Base-by-base conservation (phyloP, 2,888 invertebrate genomes). In the Thecocarcelia acutangulata region DNA sequence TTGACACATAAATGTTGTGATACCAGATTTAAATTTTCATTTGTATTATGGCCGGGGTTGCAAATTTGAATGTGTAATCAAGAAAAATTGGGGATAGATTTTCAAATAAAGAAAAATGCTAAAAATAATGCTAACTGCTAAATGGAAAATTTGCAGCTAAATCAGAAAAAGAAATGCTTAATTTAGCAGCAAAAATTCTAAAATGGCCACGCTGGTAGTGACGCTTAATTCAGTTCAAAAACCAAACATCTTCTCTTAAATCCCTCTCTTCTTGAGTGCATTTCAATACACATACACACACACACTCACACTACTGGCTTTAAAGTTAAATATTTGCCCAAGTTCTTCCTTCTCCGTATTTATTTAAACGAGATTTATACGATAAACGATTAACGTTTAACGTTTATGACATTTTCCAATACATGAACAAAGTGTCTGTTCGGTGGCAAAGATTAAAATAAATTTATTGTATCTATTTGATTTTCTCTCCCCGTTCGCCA, bases 331-430 rank as follows among this genome's bases (percentile, higher is more conserved):
- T 82, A 82, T 82, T 78, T 82, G 37, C 50, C 42, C 40, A 70
- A 70, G 46, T 66, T 24, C 64, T 70, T 70, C 58, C 69, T 66
- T 48, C 61, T 76, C 3, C 12, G 37, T 48, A 48, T 68, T 75
- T 68, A 75, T 75, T 76, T 76, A 61, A 78, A 77, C 68, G 73
- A 77, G 78, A 82, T 82, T 82, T 82, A 82, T 82, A 69, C 74
- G 64, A 56, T 56, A 59, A 78, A 75, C 82, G 82, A 78, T 82
- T 82, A 82, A 78, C 74, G 78, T 70, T 78, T 78, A 69, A n/a
- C n/a, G n/a, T n/a, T n/a, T 33, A 8, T 69, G 74, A 78, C 66
- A 73, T 52, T 76, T 69, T 74, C 37, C 64, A 46, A 52, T 40
- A 50, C 17, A 58, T 24, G 24, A 37, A 13, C 37, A n/a, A 21